Conservation (phyloP, 1,140 invertebrate species). For the Bathynomus jamesi region DNA sequence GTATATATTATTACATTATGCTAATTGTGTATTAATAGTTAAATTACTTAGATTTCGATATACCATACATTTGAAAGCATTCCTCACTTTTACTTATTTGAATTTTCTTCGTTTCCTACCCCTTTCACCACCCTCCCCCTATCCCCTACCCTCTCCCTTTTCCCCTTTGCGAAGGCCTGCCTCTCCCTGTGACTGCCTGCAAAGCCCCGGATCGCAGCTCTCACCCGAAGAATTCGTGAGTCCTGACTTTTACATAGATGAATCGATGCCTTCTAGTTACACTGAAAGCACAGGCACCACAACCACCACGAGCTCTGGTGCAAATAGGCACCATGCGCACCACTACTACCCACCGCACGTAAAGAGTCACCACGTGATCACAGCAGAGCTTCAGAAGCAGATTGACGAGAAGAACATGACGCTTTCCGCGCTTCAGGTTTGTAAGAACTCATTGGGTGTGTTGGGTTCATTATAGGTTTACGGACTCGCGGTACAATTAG, state of each 20-base stretch:
- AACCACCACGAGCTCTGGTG: constrained; percentile 30
- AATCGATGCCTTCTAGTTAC: constrained; percentile 53
- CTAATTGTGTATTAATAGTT: no score
- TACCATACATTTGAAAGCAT: no score
- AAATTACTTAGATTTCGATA: no score
- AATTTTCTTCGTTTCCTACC: no score
- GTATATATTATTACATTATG: no score
- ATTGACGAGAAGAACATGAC: constrained; percentile 51
- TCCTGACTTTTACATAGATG: constrained; percentile 78
- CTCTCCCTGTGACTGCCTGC: constrained; percentile 39
- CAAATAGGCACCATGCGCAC: not conserved
- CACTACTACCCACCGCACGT: no score
- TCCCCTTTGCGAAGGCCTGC: no score
- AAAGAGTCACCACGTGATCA: constrained; percentile 38
- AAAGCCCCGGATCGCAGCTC: constrained; percentile 42
- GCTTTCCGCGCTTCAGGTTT: constrained; percentile 57
- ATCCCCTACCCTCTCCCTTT: no score
- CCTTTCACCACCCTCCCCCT: no score
- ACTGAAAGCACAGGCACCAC: constrained; percentile 32
- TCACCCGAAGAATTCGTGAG: constrained; percentile 56
- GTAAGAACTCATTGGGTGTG: not conserved
- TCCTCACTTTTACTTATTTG: no score
- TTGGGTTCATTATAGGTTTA: no score
- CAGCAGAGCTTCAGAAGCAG: constrained; percentile 40
- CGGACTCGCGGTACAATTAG: no score